Conservation (phyloP, 2,888 invertebrate species). For the Clunio marinus region DNA sequence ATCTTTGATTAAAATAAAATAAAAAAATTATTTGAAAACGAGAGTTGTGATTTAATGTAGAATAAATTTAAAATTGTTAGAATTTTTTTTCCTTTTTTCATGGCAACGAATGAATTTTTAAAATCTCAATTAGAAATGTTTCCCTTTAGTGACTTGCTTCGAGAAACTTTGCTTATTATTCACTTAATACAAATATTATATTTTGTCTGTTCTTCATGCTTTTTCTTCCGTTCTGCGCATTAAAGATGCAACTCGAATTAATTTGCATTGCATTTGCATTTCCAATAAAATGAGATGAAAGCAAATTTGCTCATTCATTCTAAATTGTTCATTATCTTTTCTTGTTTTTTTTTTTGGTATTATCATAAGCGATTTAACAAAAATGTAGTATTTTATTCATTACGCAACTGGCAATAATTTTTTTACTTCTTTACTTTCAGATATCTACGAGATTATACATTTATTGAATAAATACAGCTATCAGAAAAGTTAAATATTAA, state of each 20-base stretch:
- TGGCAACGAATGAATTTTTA: background rate
- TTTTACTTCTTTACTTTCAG: no score
- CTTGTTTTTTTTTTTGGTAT: background rate
- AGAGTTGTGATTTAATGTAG: no score
- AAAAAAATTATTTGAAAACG: no score
- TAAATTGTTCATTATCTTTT: background rate
- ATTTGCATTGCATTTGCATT: background rate
- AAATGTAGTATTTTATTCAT: background rate
- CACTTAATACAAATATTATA: no score
- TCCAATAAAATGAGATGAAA: background rate
- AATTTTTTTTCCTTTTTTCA: background rate
- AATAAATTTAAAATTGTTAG: no score
- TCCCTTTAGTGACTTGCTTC: background rate
- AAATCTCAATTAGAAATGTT: background rate
- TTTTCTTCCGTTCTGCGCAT: background rate
- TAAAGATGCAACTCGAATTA: background rate
- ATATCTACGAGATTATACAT: slow-evolving; percentile 10
- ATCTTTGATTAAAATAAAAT: no score
- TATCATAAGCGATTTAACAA: background rate
- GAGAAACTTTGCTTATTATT: background rate
- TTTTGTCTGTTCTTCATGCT: no score
- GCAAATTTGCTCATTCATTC: no score
- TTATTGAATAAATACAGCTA: slow-evolving; percentile 10
- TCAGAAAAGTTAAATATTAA: background rate
- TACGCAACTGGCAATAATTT: no score